phyloP scores from a whole-genome alignment of 2,113 vertebrate genomes.

The Pollimyrus isidori region DNA sequence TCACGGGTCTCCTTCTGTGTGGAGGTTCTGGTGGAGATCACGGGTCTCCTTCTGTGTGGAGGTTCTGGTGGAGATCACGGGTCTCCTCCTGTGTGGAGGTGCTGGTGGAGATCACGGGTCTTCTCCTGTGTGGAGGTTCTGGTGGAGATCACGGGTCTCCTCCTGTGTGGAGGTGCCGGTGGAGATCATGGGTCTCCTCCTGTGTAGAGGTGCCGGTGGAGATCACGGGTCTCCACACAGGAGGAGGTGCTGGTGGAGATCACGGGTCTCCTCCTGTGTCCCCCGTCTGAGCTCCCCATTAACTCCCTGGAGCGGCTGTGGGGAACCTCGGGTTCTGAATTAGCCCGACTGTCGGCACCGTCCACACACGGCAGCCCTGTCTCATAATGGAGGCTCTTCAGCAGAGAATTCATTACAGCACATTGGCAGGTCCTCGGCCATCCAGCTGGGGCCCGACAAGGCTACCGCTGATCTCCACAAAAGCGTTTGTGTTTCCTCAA shows the following conservation, averaged over 20 bases:
- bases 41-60: too few relatives aligned
- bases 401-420: slow-evolving; percentile 52
- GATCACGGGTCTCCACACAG: too few relatives aligned
- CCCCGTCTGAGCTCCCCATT: not conserved
- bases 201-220: too few relatives aligned
- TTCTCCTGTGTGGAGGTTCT: not conserved
- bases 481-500: not conserved
- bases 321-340: not conserved
- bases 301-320: slow-evolving; percentile 7
- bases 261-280: not conserved
- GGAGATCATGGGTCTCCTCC: not conserved
- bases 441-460: slow-evolving; percentile 46
- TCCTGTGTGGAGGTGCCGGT: too few relatives aligned
- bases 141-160: not conserved
- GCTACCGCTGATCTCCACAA: slow-evolving; percentile 10
- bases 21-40: not conserved
- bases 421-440: slow-evolving; percentile 36
- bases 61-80: not conserved
- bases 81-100: not conserved
- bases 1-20: not conserved
- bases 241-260: not conserved
- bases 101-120: not conserved
- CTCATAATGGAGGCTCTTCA: slow-evolving; percentile 29
- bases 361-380: not conserved
- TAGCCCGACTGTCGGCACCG: not conserved